Percentiles rank a stretch among this genome's conserved stretches.
phyloP scores from a whole-genome alignment of 2,888 invertebrate species.

The Tetanocera ferruginea region DNA sequence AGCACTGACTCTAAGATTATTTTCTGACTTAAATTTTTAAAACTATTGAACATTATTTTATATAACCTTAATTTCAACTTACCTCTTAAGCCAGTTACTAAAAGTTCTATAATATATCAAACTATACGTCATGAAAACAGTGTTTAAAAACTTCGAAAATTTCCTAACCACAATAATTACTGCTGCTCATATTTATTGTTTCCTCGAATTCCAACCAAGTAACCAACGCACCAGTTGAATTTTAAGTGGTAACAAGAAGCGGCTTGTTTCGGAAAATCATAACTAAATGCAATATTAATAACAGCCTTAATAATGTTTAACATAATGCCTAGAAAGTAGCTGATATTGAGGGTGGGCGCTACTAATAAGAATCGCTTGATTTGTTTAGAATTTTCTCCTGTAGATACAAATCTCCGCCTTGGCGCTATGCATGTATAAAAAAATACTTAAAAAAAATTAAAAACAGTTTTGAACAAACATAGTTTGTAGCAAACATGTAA shows the following conservation, averaged over 20 bases:
- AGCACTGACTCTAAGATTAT: no score
- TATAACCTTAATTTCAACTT: no score
- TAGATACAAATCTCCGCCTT: neutral
- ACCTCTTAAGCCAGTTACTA: no score
- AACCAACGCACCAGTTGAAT: neutral
- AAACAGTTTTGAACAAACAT: neutral
- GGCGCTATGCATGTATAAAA: conserved; percentile 3
- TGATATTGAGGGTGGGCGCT: neutral
- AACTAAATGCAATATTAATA: neutral
- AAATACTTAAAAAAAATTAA: neutral
- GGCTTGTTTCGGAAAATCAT: neutral
- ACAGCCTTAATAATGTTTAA: no score
- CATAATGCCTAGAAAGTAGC: neutral
- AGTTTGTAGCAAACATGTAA: neutral
- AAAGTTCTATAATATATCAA: no score
- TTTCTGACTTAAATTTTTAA: no score
- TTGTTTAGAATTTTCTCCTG: neutral
- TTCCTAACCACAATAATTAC: no score
- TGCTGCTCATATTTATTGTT: no score
- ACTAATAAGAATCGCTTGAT: conserved; percentile 3
- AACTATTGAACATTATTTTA: no score
- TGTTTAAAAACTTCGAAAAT: no score
- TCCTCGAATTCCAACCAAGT: no score
- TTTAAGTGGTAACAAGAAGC: conserved; percentile 19
- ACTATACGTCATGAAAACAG: no score